Conservation (phyloP, 2,797 vertebrate genomes). For the Vespertilio murinus region DNA sequence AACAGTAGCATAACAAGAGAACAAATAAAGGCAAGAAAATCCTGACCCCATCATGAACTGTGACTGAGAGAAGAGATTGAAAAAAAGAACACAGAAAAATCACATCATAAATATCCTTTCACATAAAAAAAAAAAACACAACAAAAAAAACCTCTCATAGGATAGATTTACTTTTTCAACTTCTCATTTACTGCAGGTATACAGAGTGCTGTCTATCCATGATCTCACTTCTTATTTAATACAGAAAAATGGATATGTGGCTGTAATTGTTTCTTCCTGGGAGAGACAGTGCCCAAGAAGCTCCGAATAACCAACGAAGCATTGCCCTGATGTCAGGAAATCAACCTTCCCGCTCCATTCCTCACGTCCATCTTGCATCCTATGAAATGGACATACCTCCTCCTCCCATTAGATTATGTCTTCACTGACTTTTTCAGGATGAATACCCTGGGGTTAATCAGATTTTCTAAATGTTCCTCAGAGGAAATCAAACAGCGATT, state of each 20-base stretch:
- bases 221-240: neutral
- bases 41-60: neutral
- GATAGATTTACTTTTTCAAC: neutral
- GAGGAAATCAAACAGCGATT: slow-evolving; percentile 38
- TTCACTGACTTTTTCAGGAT: neutral
- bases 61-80: neutral
- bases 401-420: neutral
- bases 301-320: fast-evolving
- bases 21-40: neutral
- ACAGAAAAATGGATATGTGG: neutral
- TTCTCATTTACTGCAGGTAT: neutral
- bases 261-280: neutral
- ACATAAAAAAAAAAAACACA: neutral
- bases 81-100: neutral
- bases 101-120: neutral
- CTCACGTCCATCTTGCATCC: neutral
- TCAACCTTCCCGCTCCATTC: neutral
- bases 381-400: neutral
- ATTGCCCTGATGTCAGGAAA: neutral
- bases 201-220: fast-evolving
- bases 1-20: neutral
- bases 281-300: neutral
- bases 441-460: neutral
- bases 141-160: neutral
- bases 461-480: slow-evolving; percentile 15